Percentiles rank a stretch among this genome's conserved stretches.
These are phyloP conservation scores for western clawed frog (Xenopus tropicalis) DNA, from an alignment of 2,113 vertebrate genomes.

Conservation along the genomic window DNA sequence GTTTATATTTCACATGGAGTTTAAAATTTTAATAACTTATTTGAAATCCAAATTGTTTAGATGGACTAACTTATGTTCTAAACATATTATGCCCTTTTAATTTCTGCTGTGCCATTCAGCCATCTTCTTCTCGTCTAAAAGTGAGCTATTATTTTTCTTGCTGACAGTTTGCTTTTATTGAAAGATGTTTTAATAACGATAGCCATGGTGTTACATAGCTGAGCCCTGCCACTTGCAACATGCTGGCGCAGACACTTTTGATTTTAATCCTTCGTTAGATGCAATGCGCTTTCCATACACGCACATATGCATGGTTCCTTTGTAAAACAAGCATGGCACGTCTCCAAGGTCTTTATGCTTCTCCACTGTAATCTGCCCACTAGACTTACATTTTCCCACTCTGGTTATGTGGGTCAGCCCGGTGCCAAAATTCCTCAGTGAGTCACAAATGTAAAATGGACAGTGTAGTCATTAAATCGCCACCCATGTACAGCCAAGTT, in stretches of 20 bases:
- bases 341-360: not conserved
- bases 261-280: not conserved
- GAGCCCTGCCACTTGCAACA: not conserved
- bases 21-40: too few relatives aligned
- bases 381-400: conserved; percentile 29
- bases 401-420: not conserved
- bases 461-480: conserved; percentile 21
- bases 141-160: too few relatives aligned
- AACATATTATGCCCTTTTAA: too few relatives aligned
- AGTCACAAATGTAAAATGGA: conserved; percentile 43
- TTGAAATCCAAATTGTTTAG: too few relatives aligned
- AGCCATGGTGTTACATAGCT: not conserved
- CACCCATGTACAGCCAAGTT: conserved; percentile 35
- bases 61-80: too few relatives aligned
- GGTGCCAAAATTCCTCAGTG: conserved; percentile 30
- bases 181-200: not conserved
- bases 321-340: conserved; percentile 6
- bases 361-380: conserved; percentile 8
- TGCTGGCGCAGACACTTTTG: not conserved
- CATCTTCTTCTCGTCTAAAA: too few relatives aligned
- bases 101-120: too few relatives aligned
- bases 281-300: conserved; percentile 23
- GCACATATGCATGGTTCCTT: conserved; percentile 13
- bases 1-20: too few relatives aligned
- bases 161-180: too few relatives aligned